Conservation (phyloP, 2,888 invertebrate genomes). For the Chesias legatella region DNA sequence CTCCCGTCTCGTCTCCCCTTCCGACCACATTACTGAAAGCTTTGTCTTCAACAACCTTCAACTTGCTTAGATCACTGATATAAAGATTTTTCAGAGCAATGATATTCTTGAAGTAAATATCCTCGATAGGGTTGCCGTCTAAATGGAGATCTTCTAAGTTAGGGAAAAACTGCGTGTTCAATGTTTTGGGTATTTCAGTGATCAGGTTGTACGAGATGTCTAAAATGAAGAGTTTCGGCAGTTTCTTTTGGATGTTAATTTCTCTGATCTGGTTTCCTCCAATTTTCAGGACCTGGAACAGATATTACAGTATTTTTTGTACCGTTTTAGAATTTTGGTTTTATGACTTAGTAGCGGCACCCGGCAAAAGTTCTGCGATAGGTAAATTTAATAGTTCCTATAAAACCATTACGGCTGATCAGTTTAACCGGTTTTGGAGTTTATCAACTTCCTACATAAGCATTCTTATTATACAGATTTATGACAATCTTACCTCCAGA, state of each 20-base stretch:
- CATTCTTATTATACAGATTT: too few relatives aligned
- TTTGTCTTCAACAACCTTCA: constrained; percentile 59
- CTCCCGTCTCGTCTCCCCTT: constrained; percentile 43
- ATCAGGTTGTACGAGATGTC: constrained; percentile 77
- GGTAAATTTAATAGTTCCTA: too few relatives aligned
- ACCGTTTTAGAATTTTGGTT: too few relatives aligned
- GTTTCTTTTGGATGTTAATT: constrained; percentile 61
- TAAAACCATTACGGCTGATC: too few relatives aligned
- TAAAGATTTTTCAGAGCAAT: constrained; percentile 65
- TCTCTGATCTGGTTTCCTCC: constrained; percentile 70
- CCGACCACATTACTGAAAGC: constrained; percentile 73
- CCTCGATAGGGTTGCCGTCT: constrained; percentile 74
- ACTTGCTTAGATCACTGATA: constrained; percentile 58
- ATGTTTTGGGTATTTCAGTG: constrained; percentile 61
- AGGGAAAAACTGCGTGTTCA: constrained; percentile 67
- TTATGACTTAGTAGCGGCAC: too few relatives aligned
- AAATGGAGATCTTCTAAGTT: constrained; percentile 70
- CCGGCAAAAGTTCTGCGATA: too few relatives aligned
- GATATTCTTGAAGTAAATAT: constrained; percentile 69
- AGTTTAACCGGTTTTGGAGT: too few relatives aligned
- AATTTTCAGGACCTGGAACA: constrained; percentile 65
- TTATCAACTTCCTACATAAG: too few relatives aligned
- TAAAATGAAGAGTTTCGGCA: constrained; percentile 64
- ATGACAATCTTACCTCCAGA: constrained; percentile 63
- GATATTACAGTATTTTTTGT: too few relatives aligned